Evolutionary conservation across 2,113 vertebrate genomes (phyloP).

Genomic region (Tragelaphus strepsiceros): DNA sequence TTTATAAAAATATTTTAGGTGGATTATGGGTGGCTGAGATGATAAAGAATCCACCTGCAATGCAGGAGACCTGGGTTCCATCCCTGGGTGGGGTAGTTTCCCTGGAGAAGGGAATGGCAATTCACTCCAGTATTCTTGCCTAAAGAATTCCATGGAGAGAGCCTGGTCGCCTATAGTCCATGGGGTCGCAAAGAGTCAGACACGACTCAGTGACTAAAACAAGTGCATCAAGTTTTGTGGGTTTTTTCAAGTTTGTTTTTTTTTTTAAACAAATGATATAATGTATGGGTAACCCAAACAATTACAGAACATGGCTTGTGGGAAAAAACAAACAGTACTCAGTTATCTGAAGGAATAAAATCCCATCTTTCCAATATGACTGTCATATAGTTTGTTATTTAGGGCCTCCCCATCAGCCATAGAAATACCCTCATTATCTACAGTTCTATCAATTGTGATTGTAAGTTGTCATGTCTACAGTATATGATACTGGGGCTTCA

Average conservation of each 20-base stretch:
- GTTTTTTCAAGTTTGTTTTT: neutral
- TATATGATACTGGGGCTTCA: neutral
- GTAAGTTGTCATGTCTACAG: neutral
- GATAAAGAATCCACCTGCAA: neutral
- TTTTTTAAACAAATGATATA: neutral
- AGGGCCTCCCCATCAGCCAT: neutral
- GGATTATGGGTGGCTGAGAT: neutral
- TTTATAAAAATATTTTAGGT: neutral
- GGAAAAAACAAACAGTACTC: neutral
- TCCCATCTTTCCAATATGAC: neutral
- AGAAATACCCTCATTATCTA: neutral
- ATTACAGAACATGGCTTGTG: neutral
- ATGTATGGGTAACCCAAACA: neutral
- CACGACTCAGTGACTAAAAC: neutral
- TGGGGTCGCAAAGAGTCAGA: neutral
- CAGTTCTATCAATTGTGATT: neutral
- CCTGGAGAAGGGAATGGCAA: neutral
- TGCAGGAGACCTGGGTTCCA: neutral
- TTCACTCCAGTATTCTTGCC: neutral
- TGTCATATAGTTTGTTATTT: neutral
- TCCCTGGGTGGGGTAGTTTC: neutral
- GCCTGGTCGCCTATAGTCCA: neutral
- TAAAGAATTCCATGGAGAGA: neutral
- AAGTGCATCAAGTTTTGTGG: neutral
- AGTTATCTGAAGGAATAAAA: constrained; percentile 10